Evolutionary conservation across 2,113 vertebrate species (phyloP), one percentile per base, ranked within the genome.

Genomic region (Monopterus albus): DNA sequence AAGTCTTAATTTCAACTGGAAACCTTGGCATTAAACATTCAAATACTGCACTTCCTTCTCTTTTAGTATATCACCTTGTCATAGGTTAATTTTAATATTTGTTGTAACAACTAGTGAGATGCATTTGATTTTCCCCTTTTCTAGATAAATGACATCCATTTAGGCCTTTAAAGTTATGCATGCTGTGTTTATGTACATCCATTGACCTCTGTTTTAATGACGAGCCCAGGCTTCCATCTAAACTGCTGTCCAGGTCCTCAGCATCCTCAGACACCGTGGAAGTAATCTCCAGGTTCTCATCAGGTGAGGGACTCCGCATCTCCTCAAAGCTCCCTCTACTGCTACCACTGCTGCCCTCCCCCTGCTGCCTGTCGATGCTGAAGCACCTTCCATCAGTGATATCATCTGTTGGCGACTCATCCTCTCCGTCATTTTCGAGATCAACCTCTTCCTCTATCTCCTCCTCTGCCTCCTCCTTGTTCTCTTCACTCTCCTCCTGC

Each of bases 211-310:
- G 89, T 75, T 90, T 93, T 17, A 88, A 31, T 1, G 85, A 75
- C 1, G 91, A 92, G 65, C 87, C 78, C 38, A 42, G 39, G 68
- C 92, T 91, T 43, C 75, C 82, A 7, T 93, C 89, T 79, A 91
- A 68, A 40, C 91, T 93, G 86, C 88, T 91, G 23, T 92, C 92
- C 60, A 90, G 79, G 28, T 92, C 92, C 23, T 93, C 93, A 0
- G 87, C 82, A 1, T 94, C 92, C 60, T 93, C 92, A 0, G 91
- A 93, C 42, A 89, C 31, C 0, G 86, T 72, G 2, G 89, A 85
- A 3, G 66, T 81, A 64, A 83, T 87, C 47, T 89, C 90, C 64
- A 88, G 49, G 28, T 86, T 89, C 62, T 86, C 89, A 4, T 82
- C 75, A 6, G 81, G 72, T 3, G 84, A 89, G 1, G 75, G 50